Evolutionary conservation across 2,888 invertebrate genomes (phyloP).

Genomic region (Athetis lepigone): DNA sequence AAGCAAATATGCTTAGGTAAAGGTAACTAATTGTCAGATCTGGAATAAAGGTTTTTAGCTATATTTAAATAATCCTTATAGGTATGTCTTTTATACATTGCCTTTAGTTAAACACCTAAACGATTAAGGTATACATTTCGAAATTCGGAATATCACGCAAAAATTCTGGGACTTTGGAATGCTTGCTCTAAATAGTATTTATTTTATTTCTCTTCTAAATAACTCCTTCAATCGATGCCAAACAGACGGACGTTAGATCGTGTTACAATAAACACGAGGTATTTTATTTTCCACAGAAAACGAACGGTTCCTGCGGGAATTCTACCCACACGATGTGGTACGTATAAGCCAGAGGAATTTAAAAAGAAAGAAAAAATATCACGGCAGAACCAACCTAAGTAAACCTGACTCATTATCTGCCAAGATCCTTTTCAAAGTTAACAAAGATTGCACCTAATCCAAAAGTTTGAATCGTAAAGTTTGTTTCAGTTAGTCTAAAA

Average conservation of each 20-base stretch:
- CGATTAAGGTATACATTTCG: no score
- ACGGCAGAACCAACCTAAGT: conserved; percentile 5
- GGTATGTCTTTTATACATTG: no score
- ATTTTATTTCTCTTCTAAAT: conserved; percentile 27
- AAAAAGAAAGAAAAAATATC: conserved; percentile 33
- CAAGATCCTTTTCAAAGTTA: conserved; percentile 65
- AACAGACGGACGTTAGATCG: conserved; percentile 29
- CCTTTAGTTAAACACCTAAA: no score
- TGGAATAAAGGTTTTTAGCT: no score
- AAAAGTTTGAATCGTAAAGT: conserved; percentile 70
- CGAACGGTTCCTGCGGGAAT: conserved; percentile 42
- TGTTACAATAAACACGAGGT: conserved; percentile 37
- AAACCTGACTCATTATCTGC: conserved; percentile 45
- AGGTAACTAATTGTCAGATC: no score
- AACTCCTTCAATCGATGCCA: conserved; percentile 27
- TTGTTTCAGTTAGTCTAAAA: conserved; percentile 55
- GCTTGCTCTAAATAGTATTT: no score
- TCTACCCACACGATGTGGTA: conserved; percentile 22
- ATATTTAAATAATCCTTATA: no score
- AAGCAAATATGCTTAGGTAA: no score
- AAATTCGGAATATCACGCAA: no score
- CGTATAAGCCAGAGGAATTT: conserved; percentile 40
- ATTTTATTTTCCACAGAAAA: conserved; percentile 32
- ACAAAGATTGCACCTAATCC: conserved; percentile 65
- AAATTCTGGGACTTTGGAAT: no score